Percentiles rank a stretch among this genome's conserved stretches.
Conservation (phyloP, 1,140 invertebrate genomes). For the Lasaia peninsularis region DNA sequence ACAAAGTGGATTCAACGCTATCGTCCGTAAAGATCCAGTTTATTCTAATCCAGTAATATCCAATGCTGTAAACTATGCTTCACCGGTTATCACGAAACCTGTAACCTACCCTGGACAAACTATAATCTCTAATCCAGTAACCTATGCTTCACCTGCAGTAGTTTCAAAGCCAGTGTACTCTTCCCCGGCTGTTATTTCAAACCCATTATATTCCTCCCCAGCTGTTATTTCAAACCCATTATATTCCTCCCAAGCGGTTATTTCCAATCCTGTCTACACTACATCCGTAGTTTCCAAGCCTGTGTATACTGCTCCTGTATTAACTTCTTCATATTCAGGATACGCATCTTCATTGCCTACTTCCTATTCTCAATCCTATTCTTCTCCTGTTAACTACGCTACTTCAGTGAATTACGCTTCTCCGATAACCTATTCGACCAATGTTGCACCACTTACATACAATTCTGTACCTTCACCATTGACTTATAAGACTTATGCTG, state of each 20-base stretch:
- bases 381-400: constrained; percentile 31
- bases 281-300: constrained; percentile 2
- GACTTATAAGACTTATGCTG: neutral
- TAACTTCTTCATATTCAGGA: neutral
- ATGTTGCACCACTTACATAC: neutral
- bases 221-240: neutral
- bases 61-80: constrained; percentile 8
- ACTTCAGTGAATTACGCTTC: constrained; percentile 26
- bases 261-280: neutral
- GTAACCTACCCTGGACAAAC: neutral
- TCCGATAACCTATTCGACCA: constrained; percentile 11
- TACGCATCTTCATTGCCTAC: neutral
- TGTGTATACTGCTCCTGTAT: neutral
- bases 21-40: constrained; percentile 56
- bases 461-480: neutral
- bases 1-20: constrained; percentile 67
- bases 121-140: neutral
- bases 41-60: constrained; percentile 15
- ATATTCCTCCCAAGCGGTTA: neutral
- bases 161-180: constrained; percentile 11
- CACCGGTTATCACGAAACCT: neutral
- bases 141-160: neutral
- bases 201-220: neutral
- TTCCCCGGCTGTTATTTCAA: neutral
- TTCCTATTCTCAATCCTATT: constrained; percentile 22